Percentiles rank a stretch among this genome's conserved stretches.
These are phyloP conservation scores for Agapetus fuscipes DNA, from an alignment of 2,888 invertebrate species.

Conservation along the genomic window DNA sequence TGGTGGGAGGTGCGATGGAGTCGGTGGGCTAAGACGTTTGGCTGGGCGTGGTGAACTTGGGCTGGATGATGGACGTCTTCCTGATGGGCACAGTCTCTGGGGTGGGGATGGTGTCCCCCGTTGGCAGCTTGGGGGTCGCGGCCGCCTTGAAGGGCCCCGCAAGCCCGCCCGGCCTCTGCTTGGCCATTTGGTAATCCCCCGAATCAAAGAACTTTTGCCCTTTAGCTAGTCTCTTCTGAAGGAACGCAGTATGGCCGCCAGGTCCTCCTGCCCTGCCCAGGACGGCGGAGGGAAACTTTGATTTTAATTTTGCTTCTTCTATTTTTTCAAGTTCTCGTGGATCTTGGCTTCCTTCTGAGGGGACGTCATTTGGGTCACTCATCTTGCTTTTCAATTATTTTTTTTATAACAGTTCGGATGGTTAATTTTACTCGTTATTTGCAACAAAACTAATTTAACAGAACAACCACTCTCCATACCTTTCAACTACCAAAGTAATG, in stretches of 20 bases:
- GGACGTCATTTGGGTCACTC: constrained; percentile 18
- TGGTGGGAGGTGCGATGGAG: no score
- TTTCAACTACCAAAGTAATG: no score
- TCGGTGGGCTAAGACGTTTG: constrained; percentile 42
- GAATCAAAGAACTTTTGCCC: constrained; percentile 99
- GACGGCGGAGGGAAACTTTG: constrained; percentile 74
- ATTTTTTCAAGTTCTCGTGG: constrained; percentile 73
- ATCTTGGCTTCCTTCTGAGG: constrained; percentile 17
- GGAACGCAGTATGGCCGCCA: constrained; percentile 80
- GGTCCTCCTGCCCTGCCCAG: constrained; percentile 57
- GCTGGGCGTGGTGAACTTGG: constrained; percentile 39
- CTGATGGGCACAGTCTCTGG: constrained; percentile 91
- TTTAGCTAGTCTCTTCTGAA: constrained; percentile 90
- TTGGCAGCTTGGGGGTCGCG: constrained; percentile 56
- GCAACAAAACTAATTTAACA: constrained; percentile 12
- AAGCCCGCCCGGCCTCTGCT: constrained; percentile 68
- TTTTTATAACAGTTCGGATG: no score
- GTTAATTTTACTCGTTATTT: no score
- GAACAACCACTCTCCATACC: constrained; percentile 1
- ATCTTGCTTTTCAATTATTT: constrained; percentile 4
- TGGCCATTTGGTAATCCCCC: constrained; percentile 98
- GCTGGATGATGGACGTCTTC: constrained; percentile 87
- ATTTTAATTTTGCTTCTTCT: constrained; percentile 88
- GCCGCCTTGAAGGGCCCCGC: constrained; percentile 44
- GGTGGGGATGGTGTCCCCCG: constrained; percentile 93